Conservation (phyloP, 2,113 vertebrate species). For the Perognathus longimembris region DNA sequence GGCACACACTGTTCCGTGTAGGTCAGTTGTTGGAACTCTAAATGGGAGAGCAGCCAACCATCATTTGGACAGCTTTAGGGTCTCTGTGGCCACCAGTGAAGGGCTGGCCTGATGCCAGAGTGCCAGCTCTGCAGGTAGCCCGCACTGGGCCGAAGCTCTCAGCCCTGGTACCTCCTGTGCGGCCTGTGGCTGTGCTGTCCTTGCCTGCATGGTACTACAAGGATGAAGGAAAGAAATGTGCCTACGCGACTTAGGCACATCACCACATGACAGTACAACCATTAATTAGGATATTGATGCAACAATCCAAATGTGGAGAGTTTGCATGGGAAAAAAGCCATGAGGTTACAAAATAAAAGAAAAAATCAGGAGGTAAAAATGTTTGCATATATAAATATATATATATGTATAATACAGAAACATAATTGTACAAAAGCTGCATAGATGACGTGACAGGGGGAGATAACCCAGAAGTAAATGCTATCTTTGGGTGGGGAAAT, state of each 20-base stretch:
- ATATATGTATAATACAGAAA: neutral
- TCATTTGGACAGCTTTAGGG: neutral
- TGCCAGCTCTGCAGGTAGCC: neutral
- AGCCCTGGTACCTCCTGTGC: too few relatives aligned
- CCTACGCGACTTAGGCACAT: neutral
- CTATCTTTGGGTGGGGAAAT: neutral
- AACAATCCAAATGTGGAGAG: neutral
- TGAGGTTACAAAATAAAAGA: neutral
- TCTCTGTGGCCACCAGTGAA: neutral
- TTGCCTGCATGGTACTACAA: neutral
- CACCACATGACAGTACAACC: neutral
- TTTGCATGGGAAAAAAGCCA: neutral
- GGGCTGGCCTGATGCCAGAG: accelerated
- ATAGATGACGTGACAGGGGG: neutral
- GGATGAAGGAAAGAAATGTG: neutral
- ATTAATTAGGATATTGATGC: neutral
- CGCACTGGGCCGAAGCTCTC: neutral
- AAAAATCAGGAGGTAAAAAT: neutral
- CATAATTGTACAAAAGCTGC: slow-evolving; percentile 15
- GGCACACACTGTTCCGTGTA: neutral
- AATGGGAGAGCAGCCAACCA: neutral
- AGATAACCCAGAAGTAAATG: neutral
- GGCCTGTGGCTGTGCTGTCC: too few relatives aligned
- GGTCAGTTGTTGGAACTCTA: neutral
- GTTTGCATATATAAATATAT: neutral